Evolutionary conservation across 2,888 invertebrate genomes (phyloP).

Genomic region (Rhaphigaster nebulosa): DNA sequence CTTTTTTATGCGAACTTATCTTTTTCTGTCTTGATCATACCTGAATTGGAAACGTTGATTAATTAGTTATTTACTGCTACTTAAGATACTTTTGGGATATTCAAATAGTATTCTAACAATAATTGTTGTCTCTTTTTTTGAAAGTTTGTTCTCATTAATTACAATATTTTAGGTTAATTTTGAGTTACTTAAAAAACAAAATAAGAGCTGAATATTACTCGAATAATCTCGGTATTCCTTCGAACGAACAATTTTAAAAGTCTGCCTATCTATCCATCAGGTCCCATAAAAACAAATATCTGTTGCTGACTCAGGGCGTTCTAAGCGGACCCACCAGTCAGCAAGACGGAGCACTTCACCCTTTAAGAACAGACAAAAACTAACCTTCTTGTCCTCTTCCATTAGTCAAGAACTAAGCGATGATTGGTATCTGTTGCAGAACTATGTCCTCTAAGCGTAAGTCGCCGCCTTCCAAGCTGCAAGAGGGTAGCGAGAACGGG

Average conservation of each 20-base stretch:
- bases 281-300: not conserved
- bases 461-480: constrained; percentile 93
- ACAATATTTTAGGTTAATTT: no score
- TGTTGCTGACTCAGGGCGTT: not conserved
- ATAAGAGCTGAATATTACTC: not conserved
- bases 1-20: no score
- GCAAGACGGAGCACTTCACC: not conserved
- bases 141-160: no score
- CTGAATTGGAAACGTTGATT: no score
- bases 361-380: not conserved
- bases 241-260: not conserved
- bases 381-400: not conserved
- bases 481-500: constrained; percentile 79
- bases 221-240: not conserved
- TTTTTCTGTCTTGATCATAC: no score
- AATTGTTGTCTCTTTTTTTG: no score
- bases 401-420: not conserved
- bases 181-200: not conserved
- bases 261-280: not conserved
- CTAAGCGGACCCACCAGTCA: not conserved
- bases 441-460: constrained; percentile 98
- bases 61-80: no score
- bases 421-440: constrained; percentile 74
- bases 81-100: no score
- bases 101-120: no score